Percentiles rank a stretch among this genome's conserved stretches.
Conservation (phyloP, 2,113 vertebrate species). For the Calyptomena viridis region DNA sequence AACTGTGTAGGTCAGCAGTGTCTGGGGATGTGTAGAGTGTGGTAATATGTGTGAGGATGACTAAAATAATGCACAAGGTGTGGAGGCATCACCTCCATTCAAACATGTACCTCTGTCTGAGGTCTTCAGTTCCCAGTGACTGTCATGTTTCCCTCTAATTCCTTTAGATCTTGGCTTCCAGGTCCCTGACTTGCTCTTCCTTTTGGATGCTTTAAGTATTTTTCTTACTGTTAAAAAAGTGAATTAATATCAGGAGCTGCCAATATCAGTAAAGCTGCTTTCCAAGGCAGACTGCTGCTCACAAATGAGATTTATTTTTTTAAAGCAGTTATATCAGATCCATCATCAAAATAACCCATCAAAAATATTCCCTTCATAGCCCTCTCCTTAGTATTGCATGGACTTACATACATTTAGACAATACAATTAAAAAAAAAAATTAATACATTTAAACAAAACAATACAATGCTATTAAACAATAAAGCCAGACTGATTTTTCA, state of each 20-base stretch:
- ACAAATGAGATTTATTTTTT: neutral
- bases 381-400: neutral
- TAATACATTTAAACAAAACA: no score
- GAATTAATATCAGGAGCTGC: neutral
- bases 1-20: neutral
- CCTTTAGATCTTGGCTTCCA: neutral
- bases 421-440: no score
- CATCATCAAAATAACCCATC: neutral
- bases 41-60: neutral
- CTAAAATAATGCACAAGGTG: neutral
- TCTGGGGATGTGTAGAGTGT: neutral
- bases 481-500: neutral
- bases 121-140: neutral
- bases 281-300: neutral
- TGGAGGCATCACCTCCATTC: neutral
- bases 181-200: neutral
- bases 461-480: neutral
- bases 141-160: neutral
- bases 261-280: neutral
- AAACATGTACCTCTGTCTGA: fast-evolving
- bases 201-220: neutral
- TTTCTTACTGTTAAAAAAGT: neutral
- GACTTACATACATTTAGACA: no score
- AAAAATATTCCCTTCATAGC: neutral
- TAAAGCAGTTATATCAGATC: neutral